Conservation (phyloP, 2,888 invertebrate species). For the Orgyia antiqua region DNA sequence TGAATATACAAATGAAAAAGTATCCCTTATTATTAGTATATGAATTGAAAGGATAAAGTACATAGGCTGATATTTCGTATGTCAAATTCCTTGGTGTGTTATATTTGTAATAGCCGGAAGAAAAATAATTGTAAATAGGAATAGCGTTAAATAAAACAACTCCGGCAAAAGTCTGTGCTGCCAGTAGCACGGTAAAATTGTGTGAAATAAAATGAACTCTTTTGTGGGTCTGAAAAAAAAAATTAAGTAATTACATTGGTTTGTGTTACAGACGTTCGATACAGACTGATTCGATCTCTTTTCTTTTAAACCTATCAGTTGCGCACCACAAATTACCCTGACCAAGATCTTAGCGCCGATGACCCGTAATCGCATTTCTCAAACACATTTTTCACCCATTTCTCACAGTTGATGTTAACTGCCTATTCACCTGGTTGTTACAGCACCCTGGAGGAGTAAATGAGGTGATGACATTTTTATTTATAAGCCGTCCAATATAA, state of each 20-base stretch:
- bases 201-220: conserved; percentile 9
- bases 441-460: too few relatives aligned
- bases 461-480: too few relatives aligned
- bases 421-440: too few relatives aligned
- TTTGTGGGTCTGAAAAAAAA: conserved; percentile 11
- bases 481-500: too few relatives aligned
- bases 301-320: too few relatives aligned
- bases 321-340: too few relatives aligned
- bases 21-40: conserved; percentile 11
- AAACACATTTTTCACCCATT: too few relatives aligned
- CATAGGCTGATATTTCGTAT: conserved; percentile 16
- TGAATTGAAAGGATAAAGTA: conserved; percentile 15
- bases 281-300: too few relatives aligned
- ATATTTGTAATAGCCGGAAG: conserved; percentile 1
- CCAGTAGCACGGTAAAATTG: conserved; percentile 4
- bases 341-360: too few relatives aligned
- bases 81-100: conserved; percentile 8
- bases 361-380: too few relatives aligned
- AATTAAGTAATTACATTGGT: background rate
- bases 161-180: conserved; percentile 1
- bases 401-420: too few relatives aligned
- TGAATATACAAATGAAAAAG: conserved; percentile 3
- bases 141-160: conserved; percentile 6
- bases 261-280: too few relatives aligned
- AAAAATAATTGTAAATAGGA: conserved; percentile 11